phyloP scores from a whole-genome alignment of 2,113 vertebrate species.

The Paratilapia polleni region DNA sequence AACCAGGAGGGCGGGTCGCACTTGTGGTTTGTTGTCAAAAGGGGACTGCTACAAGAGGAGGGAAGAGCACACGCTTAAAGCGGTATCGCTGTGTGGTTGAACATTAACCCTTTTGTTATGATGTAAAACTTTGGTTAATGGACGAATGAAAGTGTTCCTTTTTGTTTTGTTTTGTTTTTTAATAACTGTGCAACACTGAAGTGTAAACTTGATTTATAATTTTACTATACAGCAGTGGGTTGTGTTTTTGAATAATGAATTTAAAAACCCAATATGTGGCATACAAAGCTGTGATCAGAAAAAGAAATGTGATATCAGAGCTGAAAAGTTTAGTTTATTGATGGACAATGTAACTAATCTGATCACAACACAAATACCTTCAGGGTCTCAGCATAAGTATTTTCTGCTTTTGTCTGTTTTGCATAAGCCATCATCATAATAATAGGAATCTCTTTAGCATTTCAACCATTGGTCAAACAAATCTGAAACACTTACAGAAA shows the following conservation, averaged over 20 bases:
- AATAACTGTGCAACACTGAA: neutral
- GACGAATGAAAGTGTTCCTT: neutral
- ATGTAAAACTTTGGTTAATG: neutral
- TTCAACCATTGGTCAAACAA: neutral
- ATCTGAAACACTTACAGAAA: neutral
- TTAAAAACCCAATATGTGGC: no score
- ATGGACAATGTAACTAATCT: no score
- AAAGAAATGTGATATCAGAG: neutral
- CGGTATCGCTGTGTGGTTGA: neutral
- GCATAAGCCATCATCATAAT: neutral
- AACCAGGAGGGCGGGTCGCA: constrained; percentile 63
- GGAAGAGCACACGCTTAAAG: constrained; percentile 20
- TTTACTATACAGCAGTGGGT: neutral
- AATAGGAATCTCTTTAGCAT: neutral
- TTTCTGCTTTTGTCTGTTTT: neutral
- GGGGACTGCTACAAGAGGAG: constrained; percentile 33
- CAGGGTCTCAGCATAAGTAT: neutral
- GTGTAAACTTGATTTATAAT: neutral
- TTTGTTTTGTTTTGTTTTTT: neutral
- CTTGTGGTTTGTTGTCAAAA: constrained; percentile 71
- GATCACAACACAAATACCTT: no score
- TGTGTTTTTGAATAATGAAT: no score
- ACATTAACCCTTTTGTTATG: neutral
- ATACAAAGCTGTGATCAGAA: neutral
- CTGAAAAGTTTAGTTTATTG: no score